A percentile compares a stretch with the other conserved stretches of the same genome.
Conservation (phyloP, 2,888 invertebrate genomes). For the Drosophila borborema region DNA sequence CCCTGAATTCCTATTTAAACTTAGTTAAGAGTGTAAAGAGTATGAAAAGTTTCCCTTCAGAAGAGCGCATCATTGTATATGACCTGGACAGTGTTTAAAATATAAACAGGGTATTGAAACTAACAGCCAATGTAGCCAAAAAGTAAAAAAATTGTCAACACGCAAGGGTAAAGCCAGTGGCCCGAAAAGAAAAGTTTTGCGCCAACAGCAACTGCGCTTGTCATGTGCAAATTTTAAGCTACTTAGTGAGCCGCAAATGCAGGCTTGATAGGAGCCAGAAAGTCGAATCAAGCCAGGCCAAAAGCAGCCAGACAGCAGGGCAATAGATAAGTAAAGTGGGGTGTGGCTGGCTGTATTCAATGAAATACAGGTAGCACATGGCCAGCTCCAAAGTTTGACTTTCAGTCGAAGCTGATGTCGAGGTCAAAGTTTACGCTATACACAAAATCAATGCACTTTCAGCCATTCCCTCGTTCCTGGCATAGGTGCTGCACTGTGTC, state of each 20-base stretch:
- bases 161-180: slow-evolving; percentile 60
- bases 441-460: slow-evolving; percentile 68
- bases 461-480: neutral
- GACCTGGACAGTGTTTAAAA: neutral
- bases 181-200: slow-evolving; percentile 51
- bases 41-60: no score
- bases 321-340: neutral
- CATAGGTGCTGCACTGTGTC: slow-evolving; percentile 34
- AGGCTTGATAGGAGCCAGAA: slow-evolving; percentile 10
- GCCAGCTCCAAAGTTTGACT: slow-evolving; percentile 52
- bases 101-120: neutral
- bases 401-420: slow-evolving; percentile 56
- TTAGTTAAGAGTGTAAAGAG: no score
- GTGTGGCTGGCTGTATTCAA: slow-evolving; percentile 43
- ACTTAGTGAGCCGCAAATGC: slow-evolving; percentile 49
- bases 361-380: slow-evolving; percentile 42
- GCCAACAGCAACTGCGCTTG: slow-evolving; percentile 29
- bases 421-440: slow-evolving; percentile 57
- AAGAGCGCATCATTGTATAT: no score
- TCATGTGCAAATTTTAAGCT: slow-evolving; percentile 63
- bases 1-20: no score
- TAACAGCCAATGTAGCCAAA: slow-evolving; percentile 17
- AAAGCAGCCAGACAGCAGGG: slow-evolving; percentile 4
- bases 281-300: slow-evolving; percentile 12
- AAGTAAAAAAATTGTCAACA: slow-evolving; percentile 43